Evolutionary conservation across 2,113 vertebrate genomes (phyloP).

Genomic region (Coptodon rendalli): DNA sequence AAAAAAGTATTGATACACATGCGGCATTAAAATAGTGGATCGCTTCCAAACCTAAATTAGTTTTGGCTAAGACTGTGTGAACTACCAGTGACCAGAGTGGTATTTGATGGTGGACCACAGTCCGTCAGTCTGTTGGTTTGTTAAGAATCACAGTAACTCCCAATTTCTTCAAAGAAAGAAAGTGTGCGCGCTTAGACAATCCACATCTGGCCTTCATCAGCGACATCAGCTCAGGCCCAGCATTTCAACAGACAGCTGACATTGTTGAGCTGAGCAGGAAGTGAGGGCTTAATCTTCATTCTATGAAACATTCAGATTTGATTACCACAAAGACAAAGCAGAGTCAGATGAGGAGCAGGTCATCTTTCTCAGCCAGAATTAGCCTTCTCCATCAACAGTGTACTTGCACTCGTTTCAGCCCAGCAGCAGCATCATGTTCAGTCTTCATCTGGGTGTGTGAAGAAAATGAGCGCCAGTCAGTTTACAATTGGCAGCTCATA

Average conservation of each 20-base stretch:
- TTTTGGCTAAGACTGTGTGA: neutral
- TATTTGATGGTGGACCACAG: neutral
- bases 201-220: conserved; percentile 67
- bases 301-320: conserved; percentile 57
- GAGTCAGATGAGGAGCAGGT: conserved; percentile 3
- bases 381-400: neutral
- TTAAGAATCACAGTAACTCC: conserved; percentile 17
- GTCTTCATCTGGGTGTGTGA: neutral
- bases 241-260: conserved; percentile 60
- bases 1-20: neutral
- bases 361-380: neutral
- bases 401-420: neutral
- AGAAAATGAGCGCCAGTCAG: neutral
- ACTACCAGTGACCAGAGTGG: neutral
- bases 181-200: neutral
- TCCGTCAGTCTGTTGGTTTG: neutral
- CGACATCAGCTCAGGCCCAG: conserved; percentile 37
- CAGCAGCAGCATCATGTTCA: neutral
- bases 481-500: neutral
- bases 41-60: neutral
- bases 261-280: conserved; percentile 61
- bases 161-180: conserved; percentile 7
- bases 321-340: conserved; percentile 45
- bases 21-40: neutral
- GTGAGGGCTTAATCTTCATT: conserved; percentile 49